These are phyloP conservation scores for Brenthis daphne DNA, from an alignment of 2,888 invertebrate species.

Conservation along the genomic window DNA sequence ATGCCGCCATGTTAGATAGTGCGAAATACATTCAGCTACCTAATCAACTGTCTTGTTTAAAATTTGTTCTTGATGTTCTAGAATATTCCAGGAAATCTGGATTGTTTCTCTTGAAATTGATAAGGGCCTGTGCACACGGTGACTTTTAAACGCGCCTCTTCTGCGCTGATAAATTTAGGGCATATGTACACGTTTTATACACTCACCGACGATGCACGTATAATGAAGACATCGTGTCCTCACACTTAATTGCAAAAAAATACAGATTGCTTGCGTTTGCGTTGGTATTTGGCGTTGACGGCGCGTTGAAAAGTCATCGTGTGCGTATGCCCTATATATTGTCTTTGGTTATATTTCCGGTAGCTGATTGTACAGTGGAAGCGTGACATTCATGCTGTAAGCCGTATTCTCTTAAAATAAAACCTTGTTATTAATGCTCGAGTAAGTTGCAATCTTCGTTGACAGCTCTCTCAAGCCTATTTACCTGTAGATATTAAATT, in stretches of 20 bases:
- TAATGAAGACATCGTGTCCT: too few species aligned
- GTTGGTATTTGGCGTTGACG: too few species aligned
- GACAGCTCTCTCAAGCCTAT: constrained; percentile 19
- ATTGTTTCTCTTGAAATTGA: background rate
- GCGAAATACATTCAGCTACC: constrained; percentile 15
- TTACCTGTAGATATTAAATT: constrained; percentile 21
- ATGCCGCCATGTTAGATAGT: constrained; percentile 10
- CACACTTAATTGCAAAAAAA: too few species aligned
- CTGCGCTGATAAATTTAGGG: too few species aligned
- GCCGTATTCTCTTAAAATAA: constrained; percentile 6
- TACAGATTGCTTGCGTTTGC: too few species aligned
- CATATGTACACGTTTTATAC: too few species aligned
- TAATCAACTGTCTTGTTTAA: background rate
- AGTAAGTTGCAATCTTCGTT: constrained; percentile 22
- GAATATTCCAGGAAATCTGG: background rate
- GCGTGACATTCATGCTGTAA: constrained; percentile 19
- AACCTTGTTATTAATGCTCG: constrained; percentile 18
- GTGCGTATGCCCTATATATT: background rate
- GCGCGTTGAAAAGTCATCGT: background rate
- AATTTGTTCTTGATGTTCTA: background rate
- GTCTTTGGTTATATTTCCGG: background rate
- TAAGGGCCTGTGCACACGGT: too few species aligned
- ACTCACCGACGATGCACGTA: too few species aligned
- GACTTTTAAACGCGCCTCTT: too few species aligned
- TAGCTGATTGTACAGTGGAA: constrained; percentile 3